Evolutionary conservation across 1,140 invertebrate genomes (phyloP).

Genomic region (Ridgeia piscesae): DNA sequence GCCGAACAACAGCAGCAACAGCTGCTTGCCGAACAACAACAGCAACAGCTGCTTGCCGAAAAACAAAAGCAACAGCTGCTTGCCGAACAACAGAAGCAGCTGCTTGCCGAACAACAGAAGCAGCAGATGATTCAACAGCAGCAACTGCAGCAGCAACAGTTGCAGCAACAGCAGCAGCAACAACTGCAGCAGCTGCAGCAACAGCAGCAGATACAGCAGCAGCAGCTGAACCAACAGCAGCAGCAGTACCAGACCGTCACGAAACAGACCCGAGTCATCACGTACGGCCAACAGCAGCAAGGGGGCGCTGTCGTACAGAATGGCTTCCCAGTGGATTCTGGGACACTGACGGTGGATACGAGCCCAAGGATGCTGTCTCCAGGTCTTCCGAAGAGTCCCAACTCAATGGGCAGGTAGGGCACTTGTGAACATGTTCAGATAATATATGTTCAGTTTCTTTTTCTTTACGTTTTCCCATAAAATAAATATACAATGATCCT

Average conservation of each 20-base stretch:
- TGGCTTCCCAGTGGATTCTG: conserved; percentile 31
- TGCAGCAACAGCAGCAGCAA: conserved; percentile 32
- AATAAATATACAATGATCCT: neutral
- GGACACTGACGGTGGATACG: conserved; percentile 44
- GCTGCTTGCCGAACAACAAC: too few species aligned
- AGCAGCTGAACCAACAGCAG: conserved; percentile 28
- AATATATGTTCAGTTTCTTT: too few species aligned
- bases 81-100: too few species aligned
- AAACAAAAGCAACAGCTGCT: too few species aligned
- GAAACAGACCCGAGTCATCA: neutral
- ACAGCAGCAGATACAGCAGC: conserved; percentile 20
- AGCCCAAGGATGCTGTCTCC: conserved; percentile 48
- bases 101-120: neutral
- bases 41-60: too few species aligned
- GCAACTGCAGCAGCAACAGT: conserved; percentile 26
- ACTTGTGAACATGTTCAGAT: neutral
- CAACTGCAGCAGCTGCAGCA: conserved; percentile 24
- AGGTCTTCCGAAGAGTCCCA: conserved; percentile 20
- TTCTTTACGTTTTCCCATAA: neutral
- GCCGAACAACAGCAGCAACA: too few species aligned
- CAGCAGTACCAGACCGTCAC: neutral
- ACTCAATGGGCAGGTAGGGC: neutral
- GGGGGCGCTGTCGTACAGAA: conserved; percentile 23
- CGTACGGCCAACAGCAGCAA: neutral
- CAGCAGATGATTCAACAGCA: conserved; percentile 25